These are phyloP conservation scores for Aquatica leii DNA, from an alignment of 2,888 invertebrate species.

Conservation along the genomic window DNA sequence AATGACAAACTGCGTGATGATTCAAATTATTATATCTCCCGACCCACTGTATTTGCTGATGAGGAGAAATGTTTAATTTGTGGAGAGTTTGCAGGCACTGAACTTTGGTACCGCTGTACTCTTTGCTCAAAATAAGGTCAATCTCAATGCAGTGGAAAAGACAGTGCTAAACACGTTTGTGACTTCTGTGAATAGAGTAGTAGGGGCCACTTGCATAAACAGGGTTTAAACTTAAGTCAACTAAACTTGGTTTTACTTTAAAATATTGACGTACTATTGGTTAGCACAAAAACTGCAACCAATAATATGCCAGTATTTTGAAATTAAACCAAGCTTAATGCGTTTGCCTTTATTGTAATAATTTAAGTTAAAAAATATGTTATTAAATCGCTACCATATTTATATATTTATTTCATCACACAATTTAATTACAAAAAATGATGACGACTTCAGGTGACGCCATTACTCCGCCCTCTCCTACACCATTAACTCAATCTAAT, in stretches of 20 bases:
- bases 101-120: not conserved
- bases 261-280: no score
- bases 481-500: no score
- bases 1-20: no score
- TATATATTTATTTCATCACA: not conserved
- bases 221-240: no score
- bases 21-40: no score
- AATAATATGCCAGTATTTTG: no score
- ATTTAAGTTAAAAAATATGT: not conserved
- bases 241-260: no score
- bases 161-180: conserved; percentile 1
- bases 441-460: not conserved
- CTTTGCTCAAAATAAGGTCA: not conserved
- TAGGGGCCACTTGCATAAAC: no score
- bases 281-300: no score
- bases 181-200: not conserved
- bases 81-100: not conserved
- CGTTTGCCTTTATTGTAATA: no score
- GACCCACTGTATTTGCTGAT: no score
- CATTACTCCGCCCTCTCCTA: not conserved
- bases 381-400: not conserved
- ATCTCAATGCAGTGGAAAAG: conserved; percentile 1
- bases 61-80: not conserved
- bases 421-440: not conserved
- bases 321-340: no score